Conservation (phyloP, 2,888 invertebrate species). For the Pollenia griseotomentosa region DNA sequence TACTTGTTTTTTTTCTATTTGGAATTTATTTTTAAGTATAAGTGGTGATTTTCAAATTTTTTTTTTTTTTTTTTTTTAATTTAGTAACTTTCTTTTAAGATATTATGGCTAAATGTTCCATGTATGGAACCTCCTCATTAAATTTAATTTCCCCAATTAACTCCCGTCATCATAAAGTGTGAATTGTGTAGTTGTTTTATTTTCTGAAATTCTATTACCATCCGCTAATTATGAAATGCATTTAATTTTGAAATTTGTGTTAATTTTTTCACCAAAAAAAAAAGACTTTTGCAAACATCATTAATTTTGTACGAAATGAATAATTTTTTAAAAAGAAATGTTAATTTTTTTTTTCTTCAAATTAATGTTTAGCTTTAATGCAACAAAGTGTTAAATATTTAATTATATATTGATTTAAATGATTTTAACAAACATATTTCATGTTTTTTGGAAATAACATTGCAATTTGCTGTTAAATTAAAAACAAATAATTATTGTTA, state of each 20-base stretch:
- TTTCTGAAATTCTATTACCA: background rate
- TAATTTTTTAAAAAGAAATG: background rate
- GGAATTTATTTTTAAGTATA: too few species aligned
- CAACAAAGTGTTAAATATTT: conserved; percentile 51
- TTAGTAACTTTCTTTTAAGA: too few species aligned
- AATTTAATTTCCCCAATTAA: background rate
- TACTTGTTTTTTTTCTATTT: too few species aligned
- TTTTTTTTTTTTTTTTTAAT: too few species aligned
- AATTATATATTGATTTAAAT: conserved; percentile 58
- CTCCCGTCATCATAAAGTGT: background rate
- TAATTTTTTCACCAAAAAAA: background rate
- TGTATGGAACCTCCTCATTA: background rate
- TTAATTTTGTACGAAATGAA: conserved; percentile 20
- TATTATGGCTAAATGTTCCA: too few species aligned
- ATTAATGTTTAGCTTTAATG: background rate
- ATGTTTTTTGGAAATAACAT: background rate
- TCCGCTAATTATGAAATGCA: conserved; percentile 32
- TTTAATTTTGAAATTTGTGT: conserved; percentile 2
- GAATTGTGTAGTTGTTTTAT: conserved; percentile 1
- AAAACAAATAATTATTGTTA: conserved; percentile 1
- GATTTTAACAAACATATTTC: background rate
- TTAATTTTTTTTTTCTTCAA: background rate
- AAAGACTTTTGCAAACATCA: conserved; percentile 27
- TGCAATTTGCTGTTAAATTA: conserved; percentile 22
- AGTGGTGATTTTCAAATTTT: too few species aligned